phyloP scores from a whole-genome alignment of 2,797 vertebrate species.

The Todus mexicanus region DNA sequence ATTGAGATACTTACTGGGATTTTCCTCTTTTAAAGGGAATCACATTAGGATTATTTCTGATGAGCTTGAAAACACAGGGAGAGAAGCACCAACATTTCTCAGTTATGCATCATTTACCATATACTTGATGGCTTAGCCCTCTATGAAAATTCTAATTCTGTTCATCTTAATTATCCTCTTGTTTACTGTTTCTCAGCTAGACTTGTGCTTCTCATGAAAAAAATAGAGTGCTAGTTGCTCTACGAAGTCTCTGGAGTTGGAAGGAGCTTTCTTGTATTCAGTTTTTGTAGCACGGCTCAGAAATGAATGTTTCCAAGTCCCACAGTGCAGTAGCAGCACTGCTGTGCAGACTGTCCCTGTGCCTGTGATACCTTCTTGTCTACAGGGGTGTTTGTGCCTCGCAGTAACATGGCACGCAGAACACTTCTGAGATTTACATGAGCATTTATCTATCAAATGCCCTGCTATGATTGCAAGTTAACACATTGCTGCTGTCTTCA shows the following conservation, averaged over 20 bases:
- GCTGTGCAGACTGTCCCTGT: neutral
- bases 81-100: neutral
- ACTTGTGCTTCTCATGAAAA: neutral
- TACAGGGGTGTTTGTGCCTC: neutral
- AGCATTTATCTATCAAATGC: neutral
- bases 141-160: neutral
- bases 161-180: neutral
- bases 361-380: neutral
- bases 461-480: neutral
- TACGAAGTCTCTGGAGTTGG: neutral
- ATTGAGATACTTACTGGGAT: neutral
- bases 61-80: neutral
- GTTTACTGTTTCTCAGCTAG: neutral
- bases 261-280: neutral
- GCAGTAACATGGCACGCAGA: neutral
- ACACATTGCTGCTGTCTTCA: neutral
- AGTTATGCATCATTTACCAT: neutral
- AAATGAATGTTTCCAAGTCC: neutral
- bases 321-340: neutral
- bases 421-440: neutral
- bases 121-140: neutral
- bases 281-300: neutral
- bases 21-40: neutral
- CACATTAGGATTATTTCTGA: neutral
- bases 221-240: neutral